A percentile compares a stretch with the other conserved stretches of the same genome.
phyloP scores from a whole-genome alignment of 2,797 vertebrate genomes.

The Halcyon leucocephala region DNA sequence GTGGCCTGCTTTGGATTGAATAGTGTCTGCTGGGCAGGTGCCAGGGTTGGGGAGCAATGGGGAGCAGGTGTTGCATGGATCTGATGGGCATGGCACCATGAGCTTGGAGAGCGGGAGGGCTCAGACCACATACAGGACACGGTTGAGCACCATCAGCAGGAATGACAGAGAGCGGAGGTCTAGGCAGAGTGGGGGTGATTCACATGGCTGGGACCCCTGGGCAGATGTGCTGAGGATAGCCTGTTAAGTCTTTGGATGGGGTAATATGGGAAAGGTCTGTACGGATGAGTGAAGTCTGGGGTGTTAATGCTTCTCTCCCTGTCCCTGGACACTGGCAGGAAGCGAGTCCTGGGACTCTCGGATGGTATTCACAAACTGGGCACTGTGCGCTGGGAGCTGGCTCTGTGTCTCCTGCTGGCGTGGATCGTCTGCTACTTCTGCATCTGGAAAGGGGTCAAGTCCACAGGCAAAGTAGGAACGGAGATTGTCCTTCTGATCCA shows the following conservation, averaged over 20 bases:
- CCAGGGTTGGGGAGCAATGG: neutral
- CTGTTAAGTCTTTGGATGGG: neutral
- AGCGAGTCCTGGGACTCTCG: conserved; percentile 83
- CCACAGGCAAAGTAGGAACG: conserved; percentile 82
- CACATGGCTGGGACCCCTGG: neutral
- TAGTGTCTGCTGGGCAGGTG: neutral
- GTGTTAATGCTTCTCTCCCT: conserved; percentile 36
- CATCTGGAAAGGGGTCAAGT: conserved; percentile 87
- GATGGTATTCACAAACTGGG: conserved; percentile 79
- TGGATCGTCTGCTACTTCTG: conserved; percentile 89
- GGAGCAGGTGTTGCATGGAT: neutral
- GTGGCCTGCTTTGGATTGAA: neutral
- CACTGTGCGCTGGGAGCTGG: conserved; percentile 78
- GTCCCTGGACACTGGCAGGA: conserved; percentile 67
- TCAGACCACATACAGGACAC: neutral
- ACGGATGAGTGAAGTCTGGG: neutral
- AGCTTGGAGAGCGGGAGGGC: neutral
- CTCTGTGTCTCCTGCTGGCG: conserved; percentile 80
- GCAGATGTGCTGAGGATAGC: neutral
- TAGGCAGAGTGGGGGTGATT: neutral
- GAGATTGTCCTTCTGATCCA: neutral
- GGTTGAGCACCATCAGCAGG: neutral
- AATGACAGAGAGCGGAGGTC: neutral
- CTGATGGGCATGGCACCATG: fast-evolving
- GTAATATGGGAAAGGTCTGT: neutral